Evolutionary conservation across 2,888 invertebrate species (phyloP).

Genomic region (Gonocerus acuteangulatus): DNA sequence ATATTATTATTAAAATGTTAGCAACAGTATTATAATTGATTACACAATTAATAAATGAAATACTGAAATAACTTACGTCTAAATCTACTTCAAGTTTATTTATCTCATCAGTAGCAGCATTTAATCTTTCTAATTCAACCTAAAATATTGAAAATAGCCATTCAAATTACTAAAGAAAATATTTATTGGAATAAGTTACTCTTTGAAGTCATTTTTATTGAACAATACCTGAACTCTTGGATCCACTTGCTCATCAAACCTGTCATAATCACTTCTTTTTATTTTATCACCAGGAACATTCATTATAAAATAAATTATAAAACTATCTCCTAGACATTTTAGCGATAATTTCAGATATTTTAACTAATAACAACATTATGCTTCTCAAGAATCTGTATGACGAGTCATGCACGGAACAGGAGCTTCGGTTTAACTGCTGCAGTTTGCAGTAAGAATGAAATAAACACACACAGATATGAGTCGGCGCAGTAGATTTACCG

Average conservation of each 20-base stretch:
- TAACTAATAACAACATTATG: too few species aligned
- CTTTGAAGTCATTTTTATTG: background rate
- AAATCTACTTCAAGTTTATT: conserved; percentile 83
- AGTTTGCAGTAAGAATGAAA: too few species aligned
- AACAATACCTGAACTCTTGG: conserved; percentile 22
- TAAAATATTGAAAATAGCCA: conserved; percentile 41
- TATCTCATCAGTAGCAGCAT: conserved; percentile 86
- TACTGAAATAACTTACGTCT: conserved; percentile 53
- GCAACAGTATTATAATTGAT: background rate
- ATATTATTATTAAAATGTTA: background rate
- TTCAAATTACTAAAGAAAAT: background rate
- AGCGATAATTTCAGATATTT: too few species aligned
- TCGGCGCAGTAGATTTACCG: too few species aligned
- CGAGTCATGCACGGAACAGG: too few species aligned
- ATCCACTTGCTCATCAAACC: conserved; percentile 27
- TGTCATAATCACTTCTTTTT: conserved; percentile 21
- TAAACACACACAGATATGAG: too few species aligned
- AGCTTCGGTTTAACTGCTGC: too few species aligned
- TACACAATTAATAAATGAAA: background rate
- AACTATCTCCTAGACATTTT: too few species aligned
- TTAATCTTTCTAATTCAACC: conserved; percentile 81
- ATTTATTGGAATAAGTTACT: too few species aligned
- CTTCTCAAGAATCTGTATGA: too few species aligned
- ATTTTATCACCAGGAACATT: conserved; percentile 18
- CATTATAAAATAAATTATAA: background rate